phyloP scores from a whole-genome alignment of 2,888 invertebrate genomes.

The Operophtera brumata region DNA sequence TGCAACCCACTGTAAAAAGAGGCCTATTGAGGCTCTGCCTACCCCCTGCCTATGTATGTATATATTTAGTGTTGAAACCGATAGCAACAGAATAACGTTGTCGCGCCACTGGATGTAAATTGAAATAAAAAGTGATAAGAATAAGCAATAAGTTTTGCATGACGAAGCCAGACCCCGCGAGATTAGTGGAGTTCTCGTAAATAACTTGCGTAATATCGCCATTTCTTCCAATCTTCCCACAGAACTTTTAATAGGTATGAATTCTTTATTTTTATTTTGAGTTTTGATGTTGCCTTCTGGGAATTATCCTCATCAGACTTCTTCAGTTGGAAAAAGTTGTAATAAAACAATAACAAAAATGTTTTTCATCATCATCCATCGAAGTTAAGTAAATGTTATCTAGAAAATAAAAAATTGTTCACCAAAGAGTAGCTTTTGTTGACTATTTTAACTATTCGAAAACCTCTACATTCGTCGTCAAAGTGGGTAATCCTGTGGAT shows the following conservation, averaged over 20 bases:
- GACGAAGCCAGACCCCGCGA: slow-evolving; percentile 26
- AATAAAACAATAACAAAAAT: background rate
- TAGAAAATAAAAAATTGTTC: background rate
- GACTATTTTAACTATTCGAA: no score
- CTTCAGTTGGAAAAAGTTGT: background rate
- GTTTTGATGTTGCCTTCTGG: slow-evolving; percentile 26
- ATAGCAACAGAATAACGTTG: no score
- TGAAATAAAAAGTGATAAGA: slow-evolving; percentile 4
- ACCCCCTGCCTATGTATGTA: no score
- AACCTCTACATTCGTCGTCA: no score
- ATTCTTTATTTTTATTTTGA: slow-evolving; percentile 37
- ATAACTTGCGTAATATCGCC: slow-evolving; percentile 38
- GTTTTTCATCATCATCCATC: background rate
- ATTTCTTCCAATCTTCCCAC: slow-evolving; percentile 37
- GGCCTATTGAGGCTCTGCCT: no score
- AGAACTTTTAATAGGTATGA: slow-evolving; percentile 41
- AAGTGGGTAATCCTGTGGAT: no score
- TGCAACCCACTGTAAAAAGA: no score
- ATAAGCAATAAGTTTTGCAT: slow-evolving; percentile 27
- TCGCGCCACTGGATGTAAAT: background rate
- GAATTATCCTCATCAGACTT: slow-evolving; percentile 17
- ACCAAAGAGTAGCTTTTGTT: no score
- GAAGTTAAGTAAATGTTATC: background rate
- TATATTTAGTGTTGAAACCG: slow-evolving; percentile 24
- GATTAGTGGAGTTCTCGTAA: slow-evolving; percentile 32